Percentiles rank a stretch among this genome's conserved stretches.
Conservation (phyloP, 2,113 vertebrate genomes). For the Oncorhynchus clarkii region DNA sequence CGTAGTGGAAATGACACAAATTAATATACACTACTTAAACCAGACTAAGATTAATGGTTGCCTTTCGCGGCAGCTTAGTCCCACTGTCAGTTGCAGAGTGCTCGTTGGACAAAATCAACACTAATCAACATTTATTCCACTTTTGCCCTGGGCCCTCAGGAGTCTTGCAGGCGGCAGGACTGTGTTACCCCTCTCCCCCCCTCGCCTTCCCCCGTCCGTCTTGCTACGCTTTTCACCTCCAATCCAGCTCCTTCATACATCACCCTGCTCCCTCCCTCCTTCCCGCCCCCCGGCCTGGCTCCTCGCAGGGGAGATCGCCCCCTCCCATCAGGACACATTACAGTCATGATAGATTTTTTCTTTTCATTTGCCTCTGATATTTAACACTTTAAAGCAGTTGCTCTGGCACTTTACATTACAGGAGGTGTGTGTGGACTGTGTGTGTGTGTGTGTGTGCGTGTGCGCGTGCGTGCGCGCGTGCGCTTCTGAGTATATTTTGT, state of each 20-base stretch:
- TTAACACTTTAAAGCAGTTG: constrained; percentile 74
- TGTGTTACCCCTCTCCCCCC: constrained; percentile 50
- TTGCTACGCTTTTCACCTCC: constrained; percentile 95
- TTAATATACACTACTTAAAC: constrained; percentile 99
- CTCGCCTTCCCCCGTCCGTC: constrained; percentile 73
- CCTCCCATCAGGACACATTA: constrained; percentile 86
- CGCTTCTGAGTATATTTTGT: not conserved
- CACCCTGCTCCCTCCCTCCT: constrained; percentile 57
- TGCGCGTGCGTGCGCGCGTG: not conserved
- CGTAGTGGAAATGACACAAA: constrained; percentile 99
- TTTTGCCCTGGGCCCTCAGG: constrained; percentile 92
- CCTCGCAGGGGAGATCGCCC: constrained; percentile 71
- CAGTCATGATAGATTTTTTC: constrained; percentile 92
- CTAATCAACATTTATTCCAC: constrained; percentile 99
- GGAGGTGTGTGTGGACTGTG: not conserved
- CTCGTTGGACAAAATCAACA: constrained; percentile 97
- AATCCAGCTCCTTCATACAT: constrained; percentile 91
- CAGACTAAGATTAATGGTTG: constrained; percentile 99
- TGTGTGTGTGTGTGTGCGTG: not conserved
- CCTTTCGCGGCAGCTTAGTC: constrained; percentile 96
- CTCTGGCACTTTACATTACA: constrained; percentile 48
- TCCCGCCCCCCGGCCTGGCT: constrained; percentile 72
- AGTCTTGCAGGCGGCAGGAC: constrained; percentile 70
- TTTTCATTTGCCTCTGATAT: constrained; percentile 98
- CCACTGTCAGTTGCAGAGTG: constrained; percentile 94